phyloP scores from a whole-genome alignment of 2,888 invertebrate genomes.

The Anthrax anthrax region DNA sequence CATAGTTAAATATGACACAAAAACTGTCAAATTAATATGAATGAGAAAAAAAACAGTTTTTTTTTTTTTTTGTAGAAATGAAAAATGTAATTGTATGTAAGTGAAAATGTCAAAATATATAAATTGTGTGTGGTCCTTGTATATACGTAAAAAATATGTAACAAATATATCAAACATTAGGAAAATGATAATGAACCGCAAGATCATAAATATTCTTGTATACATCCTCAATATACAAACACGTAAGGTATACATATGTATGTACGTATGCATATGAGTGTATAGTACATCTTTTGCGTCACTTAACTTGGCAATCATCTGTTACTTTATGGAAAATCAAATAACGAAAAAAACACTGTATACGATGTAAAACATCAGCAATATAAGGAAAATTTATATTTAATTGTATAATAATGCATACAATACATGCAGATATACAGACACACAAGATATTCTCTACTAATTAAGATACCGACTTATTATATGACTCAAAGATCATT shows the following conservation, averaged over 20 bases:
- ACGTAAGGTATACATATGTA: too few relatives aligned
- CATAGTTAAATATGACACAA: slow-evolving; percentile 12
- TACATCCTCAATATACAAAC: not conserved
- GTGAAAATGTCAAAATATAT: not conserved
- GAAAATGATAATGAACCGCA: not conserved
- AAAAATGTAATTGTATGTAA: too few relatives aligned
- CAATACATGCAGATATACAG: too few relatives aligned
- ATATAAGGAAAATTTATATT: too few relatives aligned
- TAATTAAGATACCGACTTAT: slow-evolving; percentile 10
- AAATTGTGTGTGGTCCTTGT: slow-evolving; percentile 8
- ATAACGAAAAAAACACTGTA: not conserved
- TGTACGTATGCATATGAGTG: too few relatives aligned
- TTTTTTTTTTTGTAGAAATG: not conserved
- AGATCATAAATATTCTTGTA: slow-evolving; percentile 2
- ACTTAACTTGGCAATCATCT: slow-evolving; percentile 1
- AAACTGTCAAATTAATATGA: slow-evolving; percentile 12
- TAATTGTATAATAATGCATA: too few relatives aligned
- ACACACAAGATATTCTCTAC: slow-evolving; percentile 3
- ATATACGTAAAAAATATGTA: too few relatives aligned
- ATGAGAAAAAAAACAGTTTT: slow-evolving; percentile 5
- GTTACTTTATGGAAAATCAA: not conserved
- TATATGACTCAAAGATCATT: not conserved
- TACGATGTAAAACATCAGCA: too few relatives aligned
- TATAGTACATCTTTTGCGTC: not conserved
- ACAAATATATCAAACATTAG: not conserved